Percentiles rank a stretch among this genome's conserved stretches.
Conservation (phyloP, 2,888 invertebrate species). For the Nomada ruficornis region DNA sequence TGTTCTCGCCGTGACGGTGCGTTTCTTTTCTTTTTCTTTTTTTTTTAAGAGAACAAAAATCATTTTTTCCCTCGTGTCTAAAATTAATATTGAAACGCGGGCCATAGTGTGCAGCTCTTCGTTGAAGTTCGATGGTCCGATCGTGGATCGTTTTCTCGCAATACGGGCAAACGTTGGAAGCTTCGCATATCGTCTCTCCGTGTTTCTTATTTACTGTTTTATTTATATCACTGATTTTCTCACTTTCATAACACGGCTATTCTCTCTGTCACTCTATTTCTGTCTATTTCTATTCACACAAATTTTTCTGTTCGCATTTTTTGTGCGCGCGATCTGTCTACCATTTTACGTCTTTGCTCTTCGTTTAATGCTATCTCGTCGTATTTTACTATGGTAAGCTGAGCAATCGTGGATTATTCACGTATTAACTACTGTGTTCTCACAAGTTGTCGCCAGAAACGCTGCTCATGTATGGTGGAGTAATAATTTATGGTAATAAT, state of each 20-base stretch:
- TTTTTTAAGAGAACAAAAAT: too few species aligned
- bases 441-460: conserved; percentile 43
- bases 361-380: conserved; percentile 55
- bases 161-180: conserved; percentile 68
- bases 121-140: conserved; percentile 34
- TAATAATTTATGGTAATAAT: conserved; percentile 18
- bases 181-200: conserved; percentile 74
- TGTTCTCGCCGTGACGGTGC: background rate
- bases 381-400: conserved; percentile 36
- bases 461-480: conserved; percentile 42
- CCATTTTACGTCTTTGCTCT: conserved; percentile 36
- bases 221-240: conserved; percentile 49
- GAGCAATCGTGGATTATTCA: conserved; percentile 9
- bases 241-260: conserved; percentile 53
- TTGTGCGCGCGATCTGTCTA: conserved; percentile 45
- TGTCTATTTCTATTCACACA: conserved; percentile 29
- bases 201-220: conserved; percentile 50
- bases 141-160: conserved; percentile 14
- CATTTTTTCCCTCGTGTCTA: conserved; percentile 21
- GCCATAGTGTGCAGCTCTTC: conserved; percentile 28
- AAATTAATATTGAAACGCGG: too few species aligned
- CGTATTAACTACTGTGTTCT: conserved; percentile 49
- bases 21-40: background rate
- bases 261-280: conserved; percentile 35
- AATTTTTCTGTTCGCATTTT: conserved; percentile 38